phyloP scores from a whole-genome alignment of 2,888 invertebrate species.

The Callyntrura guangdongensis region DNA sequence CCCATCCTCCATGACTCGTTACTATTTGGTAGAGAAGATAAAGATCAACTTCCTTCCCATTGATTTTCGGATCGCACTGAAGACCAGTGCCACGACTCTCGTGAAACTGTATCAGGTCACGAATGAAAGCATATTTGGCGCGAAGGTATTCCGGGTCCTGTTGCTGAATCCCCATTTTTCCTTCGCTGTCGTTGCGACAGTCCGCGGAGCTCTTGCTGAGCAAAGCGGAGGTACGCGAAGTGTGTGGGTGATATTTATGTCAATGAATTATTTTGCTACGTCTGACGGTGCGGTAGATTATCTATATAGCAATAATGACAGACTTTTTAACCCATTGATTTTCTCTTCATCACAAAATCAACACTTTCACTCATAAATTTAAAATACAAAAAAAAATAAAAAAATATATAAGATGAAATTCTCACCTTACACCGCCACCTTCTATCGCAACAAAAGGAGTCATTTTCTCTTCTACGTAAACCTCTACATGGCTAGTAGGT shows the following conservation, averaged over 20 bases:
- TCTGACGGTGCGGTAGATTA: not conserved
- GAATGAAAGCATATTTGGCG: constrained; percentile 90
- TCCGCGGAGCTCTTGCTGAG: constrained; percentile 19
- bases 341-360: not conserved
- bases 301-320: not conserved
- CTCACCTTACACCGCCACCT: constrained; percentile 41
- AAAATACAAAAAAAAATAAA: not conserved
- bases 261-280: too few species aligned
- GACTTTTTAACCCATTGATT: not conserved
- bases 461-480: not conserved
- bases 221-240: constrained; percentile 2
- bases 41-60: constrained; percentile 96
- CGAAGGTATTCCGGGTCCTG: constrained; percentile 82
- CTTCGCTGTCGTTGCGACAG: not conserved
- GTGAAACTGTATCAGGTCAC: constrained; percentile 96
- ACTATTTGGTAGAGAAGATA: constrained; percentile 96
- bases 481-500: constrained; percentile 2
- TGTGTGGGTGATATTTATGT: not conserved
- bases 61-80: constrained; percentile 89
- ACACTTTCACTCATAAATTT: not conserved
- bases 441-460: not conserved
- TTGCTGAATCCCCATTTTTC: constrained; percentile 75
- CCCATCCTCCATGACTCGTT: constrained; percentile 96
- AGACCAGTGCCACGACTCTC: constrained; percentile 90
- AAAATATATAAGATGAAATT: not conserved